Conservation (phyloP, 2,797 vertebrate species). For the Poliocrania exsul region DNA sequence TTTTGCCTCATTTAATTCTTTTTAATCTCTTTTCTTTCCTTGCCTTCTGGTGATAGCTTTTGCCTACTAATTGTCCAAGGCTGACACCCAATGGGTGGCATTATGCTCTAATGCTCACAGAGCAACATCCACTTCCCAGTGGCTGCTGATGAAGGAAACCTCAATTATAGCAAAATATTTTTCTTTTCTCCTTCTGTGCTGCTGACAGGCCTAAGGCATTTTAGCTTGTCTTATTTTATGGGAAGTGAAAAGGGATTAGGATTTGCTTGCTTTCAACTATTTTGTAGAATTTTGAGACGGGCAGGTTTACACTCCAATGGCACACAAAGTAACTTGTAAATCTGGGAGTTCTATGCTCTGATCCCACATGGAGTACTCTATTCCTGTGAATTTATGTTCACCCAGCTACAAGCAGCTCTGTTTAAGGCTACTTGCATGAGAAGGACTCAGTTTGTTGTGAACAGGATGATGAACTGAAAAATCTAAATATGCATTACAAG, state of each 20-base stretch:
- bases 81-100: constrained; percentile 37
- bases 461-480: not conserved
- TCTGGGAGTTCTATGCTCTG: not conserved
- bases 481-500: not conserved
- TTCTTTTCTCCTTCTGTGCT: not conserved
- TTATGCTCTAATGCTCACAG: not conserved
- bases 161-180: not conserved
- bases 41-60: constrained; percentile 21
- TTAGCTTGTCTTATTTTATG: not conserved
- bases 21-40: constrained; percentile 18
- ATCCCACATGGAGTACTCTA: not conserved
- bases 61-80: constrained; percentile 44
- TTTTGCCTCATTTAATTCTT: constrained; percentile 69
- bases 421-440: not conserved
- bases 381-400: not conserved
- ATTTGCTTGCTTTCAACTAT: not conserved
- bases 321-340: not conserved
- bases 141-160: not conserved
- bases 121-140: not conserved
- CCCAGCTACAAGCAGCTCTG: not conserved
- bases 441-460: not conserved
- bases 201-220: not conserved
- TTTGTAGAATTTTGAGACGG: not conserved
- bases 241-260: not conserved
- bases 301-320: accelerated